Evolutionary conservation across 2,888 invertebrate genomes (phyloP).

Genomic region (Pammene fasciana): DNA sequence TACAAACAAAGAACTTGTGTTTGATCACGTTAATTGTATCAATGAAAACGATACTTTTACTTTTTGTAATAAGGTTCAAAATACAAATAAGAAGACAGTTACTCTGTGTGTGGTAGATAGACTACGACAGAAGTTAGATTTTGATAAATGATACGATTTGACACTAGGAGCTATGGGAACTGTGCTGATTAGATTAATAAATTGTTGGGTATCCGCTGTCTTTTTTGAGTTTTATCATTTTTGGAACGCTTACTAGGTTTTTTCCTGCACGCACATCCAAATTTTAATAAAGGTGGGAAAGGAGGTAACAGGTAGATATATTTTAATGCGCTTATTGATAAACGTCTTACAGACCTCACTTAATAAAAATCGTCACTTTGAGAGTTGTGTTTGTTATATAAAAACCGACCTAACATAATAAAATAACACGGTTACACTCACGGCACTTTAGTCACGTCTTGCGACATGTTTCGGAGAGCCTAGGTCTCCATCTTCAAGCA

Average conservation of each 20-base stretch:
- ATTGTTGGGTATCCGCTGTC: constrained; percentile 52
- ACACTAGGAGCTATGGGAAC: constrained; percentile 60
- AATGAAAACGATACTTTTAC: constrained; percentile 6
- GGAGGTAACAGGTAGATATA: no score
- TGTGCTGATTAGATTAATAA: constrained; percentile 56
- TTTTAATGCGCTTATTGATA: no score
- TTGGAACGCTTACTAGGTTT: constrained; percentile 12
- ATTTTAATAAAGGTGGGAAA: no score
- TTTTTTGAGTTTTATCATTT: constrained; percentile 32
- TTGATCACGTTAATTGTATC: neutral
- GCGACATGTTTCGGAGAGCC: no score
- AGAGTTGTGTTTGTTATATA: no score
- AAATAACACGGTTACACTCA: no score
- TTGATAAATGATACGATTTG: constrained; percentile 64
- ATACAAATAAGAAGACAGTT: constrained; percentile 1
- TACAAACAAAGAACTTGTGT: neutral
- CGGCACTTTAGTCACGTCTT: no score
- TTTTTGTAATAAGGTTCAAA: constrained; percentile 15
- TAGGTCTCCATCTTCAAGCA: no score
- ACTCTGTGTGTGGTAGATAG: constrained; percentile 54
- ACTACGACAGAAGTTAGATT: constrained; percentile 53
- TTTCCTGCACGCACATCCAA: neutral
- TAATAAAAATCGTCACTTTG: no score
- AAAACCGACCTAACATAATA: no score
- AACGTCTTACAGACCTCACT: no score